Base-by-base conservation (phyloP, 1,140 invertebrate species). In the Drosophila arizonae region DNA sequence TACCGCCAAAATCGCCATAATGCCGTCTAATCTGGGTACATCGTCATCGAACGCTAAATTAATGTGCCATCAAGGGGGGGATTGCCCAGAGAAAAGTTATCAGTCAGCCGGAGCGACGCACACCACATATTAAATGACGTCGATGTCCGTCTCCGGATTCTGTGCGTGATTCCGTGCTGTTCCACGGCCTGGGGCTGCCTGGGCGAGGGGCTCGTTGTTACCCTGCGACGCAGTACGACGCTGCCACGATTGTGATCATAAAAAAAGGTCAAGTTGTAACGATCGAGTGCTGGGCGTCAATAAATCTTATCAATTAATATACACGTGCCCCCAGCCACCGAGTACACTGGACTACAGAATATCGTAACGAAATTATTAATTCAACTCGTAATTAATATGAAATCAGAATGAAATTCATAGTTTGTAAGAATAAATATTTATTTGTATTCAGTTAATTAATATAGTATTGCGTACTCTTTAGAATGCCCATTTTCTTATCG, bases 21-120 rank as follows among this genome's bases (percentile, higher is more conserved):
- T 13, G 39, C 21, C 30, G 63, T 56, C 56, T 62, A 87, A 88
- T 87, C 81, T 74, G 45, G 57, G 78, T 67, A 81, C 68, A 86
- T 73, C 77, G 81, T 86, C 82, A 88, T 82, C 82, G 71, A 79
- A 68, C 76, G 67, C 26, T 52, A 58, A 72, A 77, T 58, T 82
- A 87, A 87, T 88, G 84, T 82, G 79, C 82, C 84, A 87, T 87
- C 72, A 88, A 82, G 84, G 84, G 81, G 81, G 84, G 82, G 82
- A 88, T 87, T 79, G 84, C 84, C 79, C 66, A 72, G 79, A 82
- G 79, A 82, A 79, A 87, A 88, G 79, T 87, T 79, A 88, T 87
- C 84, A 82, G 76, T 76, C 57, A 52, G 48, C 62, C 54, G 50
- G 48, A 57, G 36, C 60, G 52, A 13, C 51, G 36, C 43, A 50